Base-by-base conservation (phyloP, 1,140 invertebrate genomes). In the Fopius arisanus region DNA sequence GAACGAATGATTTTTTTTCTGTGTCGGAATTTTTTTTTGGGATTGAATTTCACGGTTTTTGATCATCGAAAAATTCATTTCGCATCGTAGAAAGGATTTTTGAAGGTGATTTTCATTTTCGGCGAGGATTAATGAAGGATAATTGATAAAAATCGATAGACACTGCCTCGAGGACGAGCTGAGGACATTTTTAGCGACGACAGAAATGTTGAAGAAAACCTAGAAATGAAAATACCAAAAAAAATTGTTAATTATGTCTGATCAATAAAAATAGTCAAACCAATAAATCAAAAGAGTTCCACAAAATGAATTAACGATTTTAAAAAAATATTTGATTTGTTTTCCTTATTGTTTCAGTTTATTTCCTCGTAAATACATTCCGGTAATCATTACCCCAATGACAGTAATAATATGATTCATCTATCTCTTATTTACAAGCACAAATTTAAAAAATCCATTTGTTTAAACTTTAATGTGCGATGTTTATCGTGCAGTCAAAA, bases 391-490 rank as follows among this genome's bases (percentile, higher is more conserved):
- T 3, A 48, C 43, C 2, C 9, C 16, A 3, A 48, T 19, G 16
- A 48, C 16, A 48, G 7, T 59, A 59, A 26, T 26, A 26, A 59
- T 59, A 59, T 59, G 26, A 59, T 59, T 59, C 23, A 59, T 59
- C 23, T 59, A 59, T 59, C 54, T 59, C 23, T 59, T 59, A 59
- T 59, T 23, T 59, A 59, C 54, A 59, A 59, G 54, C 54, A 59
- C 54, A 59, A 26, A 5, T 26, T 26, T 59, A 26, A 59, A 59
- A 59, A 59, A 59, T 10, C 10, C 54, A 26, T 59, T 10, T 1
- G 7, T 59, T 59, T 28, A 26, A 59, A 5, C 23, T 26, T 0
- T 26, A 12, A 59, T 59, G 54, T 59, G 54, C 54, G 54, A 59
- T 59, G 6, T 59, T 59, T 26, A 26, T 59, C 21, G 54, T 59